A percentile compares a stretch with the other conserved stretches of the same genome.
Conservation (phyloP, 64 coral and sea anemone genomes). For the Pocillopora damicornis region DNA sequence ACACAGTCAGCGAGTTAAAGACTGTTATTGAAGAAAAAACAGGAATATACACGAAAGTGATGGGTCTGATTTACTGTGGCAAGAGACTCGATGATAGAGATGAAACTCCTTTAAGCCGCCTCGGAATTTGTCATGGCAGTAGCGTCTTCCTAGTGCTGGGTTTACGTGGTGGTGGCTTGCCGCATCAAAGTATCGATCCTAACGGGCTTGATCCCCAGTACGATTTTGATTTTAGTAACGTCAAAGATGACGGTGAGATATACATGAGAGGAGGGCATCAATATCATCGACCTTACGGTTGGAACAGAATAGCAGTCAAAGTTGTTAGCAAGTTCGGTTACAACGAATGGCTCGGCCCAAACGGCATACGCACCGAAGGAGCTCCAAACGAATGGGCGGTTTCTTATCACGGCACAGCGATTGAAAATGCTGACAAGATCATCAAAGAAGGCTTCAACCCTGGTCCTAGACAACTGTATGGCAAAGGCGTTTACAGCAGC, state of each 20-base stretch:
- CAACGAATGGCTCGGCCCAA: slow-evolving; percentile 50
- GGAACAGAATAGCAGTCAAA: slow-evolving; percentile 66
- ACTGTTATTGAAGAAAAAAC: slow-evolving; percentile 3
- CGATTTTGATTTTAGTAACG: slow-evolving; percentile 57
- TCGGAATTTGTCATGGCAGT: not conserved
- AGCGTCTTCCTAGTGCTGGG: not conserved
- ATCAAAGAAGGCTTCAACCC: slow-evolving; percentile 33
- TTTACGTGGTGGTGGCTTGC: slow-evolving; percentile 7
- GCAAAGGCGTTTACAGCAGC: slow-evolving; percentile 58
- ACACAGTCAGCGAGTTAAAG: slow-evolving; percentile 39
- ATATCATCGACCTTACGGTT: slow-evolving; percentile 67
- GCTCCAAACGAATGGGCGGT: slow-evolving; percentile 58
- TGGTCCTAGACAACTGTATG: not conserved
- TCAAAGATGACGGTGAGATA: slow-evolving; percentile 45
- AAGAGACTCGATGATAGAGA: slow-evolving; percentile 15
- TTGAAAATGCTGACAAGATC: slow-evolving; percentile 25
- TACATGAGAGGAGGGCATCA: slow-evolving; percentile 56
- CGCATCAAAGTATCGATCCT: not conserved
- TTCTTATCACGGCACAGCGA: slow-evolving; percentile 59
- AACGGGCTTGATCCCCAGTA: slow-evolving; percentile 51
- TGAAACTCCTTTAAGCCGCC: not conserved
- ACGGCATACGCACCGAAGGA: slow-evolving; percentile 38
- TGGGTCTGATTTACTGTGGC: slow-evolving; percentile 32
- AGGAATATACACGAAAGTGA: slow-evolving; percentile 8
- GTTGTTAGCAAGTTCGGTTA: slow-evolving; percentile 39